These are phyloP conservation scores for Platichthys stellatus DNA, from an alignment of 2,113 vertebrate genomes.

Conservation along the genomic window DNA sequence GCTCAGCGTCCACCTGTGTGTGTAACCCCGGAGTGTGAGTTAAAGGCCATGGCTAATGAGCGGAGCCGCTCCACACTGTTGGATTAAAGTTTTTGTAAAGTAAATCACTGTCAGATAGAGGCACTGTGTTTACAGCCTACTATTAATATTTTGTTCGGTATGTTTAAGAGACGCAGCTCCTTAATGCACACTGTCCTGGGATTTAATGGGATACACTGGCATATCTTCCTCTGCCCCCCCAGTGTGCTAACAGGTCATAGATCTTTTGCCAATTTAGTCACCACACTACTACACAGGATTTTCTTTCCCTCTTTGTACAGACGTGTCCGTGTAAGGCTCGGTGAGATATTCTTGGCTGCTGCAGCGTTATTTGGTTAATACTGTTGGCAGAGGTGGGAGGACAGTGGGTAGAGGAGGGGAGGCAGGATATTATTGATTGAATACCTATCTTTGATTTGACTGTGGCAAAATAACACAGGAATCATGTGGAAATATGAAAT, in stretches of 20 bases:
- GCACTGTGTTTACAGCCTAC: constrained; percentile 84
- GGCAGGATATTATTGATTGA: constrained; percentile 79
- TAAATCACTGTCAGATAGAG: constrained; percentile 91
- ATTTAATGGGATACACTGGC: constrained; percentile 80
- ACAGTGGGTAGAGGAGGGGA: too few species aligned
- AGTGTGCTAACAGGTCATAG: constrained; percentile 88
- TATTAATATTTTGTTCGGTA: constrained; percentile 92
- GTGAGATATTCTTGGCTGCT: constrained; percentile 79
- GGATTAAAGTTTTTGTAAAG: constrained; percentile 87
- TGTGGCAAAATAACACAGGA: constrained; percentile 24
- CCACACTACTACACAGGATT: constrained; percentile 6
- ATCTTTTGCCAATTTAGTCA: constrained; percentile 71
- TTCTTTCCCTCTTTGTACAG: background rate
- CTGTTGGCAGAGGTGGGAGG: constrained; percentile 11
- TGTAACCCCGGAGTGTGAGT: constrained; percentile 86
- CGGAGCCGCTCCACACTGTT: constrained; percentile 79
- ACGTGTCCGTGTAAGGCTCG: constrained; percentile 34
- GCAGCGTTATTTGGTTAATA: constrained; percentile 78
- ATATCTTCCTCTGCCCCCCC: constrained; percentile 81
- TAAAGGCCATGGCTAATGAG: constrained; percentile 81
- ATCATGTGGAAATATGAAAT: background rate
- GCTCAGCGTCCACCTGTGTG: constrained; percentile 90
- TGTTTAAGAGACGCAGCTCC: constrained; percentile 89
- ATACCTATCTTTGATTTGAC: constrained; percentile 57
- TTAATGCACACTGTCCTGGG: constrained; percentile 88